These are phyloP conservation scores for Crossaster papposus DNA, from an alignment of 53 echinoderm and acorn worm species.

Conservation along the genomic window DNA sequence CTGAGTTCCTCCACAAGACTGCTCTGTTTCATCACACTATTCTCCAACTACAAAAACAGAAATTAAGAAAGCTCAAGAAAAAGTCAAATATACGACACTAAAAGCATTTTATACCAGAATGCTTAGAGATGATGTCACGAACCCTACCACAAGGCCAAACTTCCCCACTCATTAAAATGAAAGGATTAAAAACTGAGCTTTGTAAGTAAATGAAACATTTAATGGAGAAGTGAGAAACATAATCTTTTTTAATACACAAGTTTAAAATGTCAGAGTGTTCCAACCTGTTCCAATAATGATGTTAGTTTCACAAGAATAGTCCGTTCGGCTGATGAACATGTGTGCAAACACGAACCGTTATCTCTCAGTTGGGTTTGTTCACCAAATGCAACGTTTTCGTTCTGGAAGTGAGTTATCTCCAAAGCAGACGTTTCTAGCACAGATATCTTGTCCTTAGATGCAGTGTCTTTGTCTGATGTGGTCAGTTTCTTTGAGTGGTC, in stretches of 20 bases:
- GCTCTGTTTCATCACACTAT: slow-evolving; percentile 70
- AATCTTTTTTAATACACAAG: background rate
- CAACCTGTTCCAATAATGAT: slow-evolving; percentile 23
- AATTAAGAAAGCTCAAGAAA: background rate
- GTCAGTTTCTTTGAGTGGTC: background rate
- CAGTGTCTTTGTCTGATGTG: background rate
- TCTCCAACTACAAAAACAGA: slow-evolving; percentile 72
- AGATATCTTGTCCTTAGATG: background rate
- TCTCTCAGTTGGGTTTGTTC: background rate
- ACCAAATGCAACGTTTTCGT: background rate
- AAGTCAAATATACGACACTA: too few relatives aligned
- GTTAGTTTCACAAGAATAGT: slow-evolving; percentile 9
- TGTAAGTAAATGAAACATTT: background rate
- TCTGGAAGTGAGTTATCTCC: background rate
- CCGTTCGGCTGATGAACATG: background rate
- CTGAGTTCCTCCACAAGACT: slow-evolving; percentile 75
- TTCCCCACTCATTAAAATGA: background rate
- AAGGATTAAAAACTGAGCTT: background rate
- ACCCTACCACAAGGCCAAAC: background rate
- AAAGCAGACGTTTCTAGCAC: background rate
- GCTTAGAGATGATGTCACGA: too few relatives aligned
- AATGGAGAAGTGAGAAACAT: background rate
- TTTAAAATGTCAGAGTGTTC: background rate
- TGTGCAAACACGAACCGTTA: background rate
- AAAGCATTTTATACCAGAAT: too few relatives aligned